A percentile compares a stretch with the other conserved stretches of the same genome.
Evolutionary conservation across 1,140 invertebrate species (phyloP).

Genomic region (Cotesia glomerata): DNA sequence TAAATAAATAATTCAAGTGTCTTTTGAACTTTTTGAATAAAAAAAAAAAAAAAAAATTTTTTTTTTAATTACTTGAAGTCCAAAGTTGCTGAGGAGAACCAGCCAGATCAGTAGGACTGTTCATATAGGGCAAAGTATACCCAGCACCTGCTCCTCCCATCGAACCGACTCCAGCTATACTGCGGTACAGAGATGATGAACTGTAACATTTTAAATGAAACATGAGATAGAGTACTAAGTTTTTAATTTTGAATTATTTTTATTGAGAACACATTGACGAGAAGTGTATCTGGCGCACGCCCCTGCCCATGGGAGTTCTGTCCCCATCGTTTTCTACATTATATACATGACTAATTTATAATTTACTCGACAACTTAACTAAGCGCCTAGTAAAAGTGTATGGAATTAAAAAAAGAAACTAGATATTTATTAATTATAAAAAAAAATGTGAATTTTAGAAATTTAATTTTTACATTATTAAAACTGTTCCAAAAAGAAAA

Average conservation of each 20-base stretch:
- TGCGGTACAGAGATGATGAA: slow-evolving; percentile 48
- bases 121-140: slow-evolving; percentile 48
- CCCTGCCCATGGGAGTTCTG: slow-evolving; percentile 43
- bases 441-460: too few species aligned
- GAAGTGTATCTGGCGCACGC: slow-evolving; percentile 34
- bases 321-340: background rate
- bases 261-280: background rate
- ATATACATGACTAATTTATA: background rate
- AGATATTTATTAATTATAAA: too few species aligned
- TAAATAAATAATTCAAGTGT: background rate
- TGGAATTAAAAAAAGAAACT: too few species aligned
- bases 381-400: too few species aligned
- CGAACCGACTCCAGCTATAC: slow-evolving; percentile 41
- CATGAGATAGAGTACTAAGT: background rate
- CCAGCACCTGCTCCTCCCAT: slow-evolving; percentile 37
- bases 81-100: slow-evolving; percentile 48
- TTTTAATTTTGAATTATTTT: slow-evolving; percentile 14
- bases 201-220: slow-evolving; percentile 40
- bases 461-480: too few species aligned
- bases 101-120: slow-evolving; percentile 47
- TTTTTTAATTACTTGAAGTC: slow-evolving; percentile 43
- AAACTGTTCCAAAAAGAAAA: too few species aligned
- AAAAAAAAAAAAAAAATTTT: background rate
- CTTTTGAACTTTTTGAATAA: background rate
- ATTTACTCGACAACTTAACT: background rate